These are phyloP conservation scores for Lepidurus couesii DNA, from an alignment of 1,140 invertebrate genomes.

Conservation along the genomic window DNA sequence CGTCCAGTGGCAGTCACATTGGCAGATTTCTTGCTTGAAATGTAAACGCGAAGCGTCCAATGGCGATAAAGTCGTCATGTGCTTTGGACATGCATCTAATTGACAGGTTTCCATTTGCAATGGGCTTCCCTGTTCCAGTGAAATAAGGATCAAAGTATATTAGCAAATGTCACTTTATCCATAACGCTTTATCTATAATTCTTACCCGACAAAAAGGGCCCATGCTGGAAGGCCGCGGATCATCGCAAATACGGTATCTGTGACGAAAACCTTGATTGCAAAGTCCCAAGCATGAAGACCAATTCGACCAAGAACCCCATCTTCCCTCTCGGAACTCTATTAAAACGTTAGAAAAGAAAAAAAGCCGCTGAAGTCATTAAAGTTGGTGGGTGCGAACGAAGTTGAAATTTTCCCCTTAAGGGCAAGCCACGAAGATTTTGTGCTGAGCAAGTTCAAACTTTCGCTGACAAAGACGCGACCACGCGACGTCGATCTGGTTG, in stretches of 20 bases:
- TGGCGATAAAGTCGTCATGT: background rate
- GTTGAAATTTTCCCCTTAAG: background rate
- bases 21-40: background rate
- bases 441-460: background rate
- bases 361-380: background rate
- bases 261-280: constrained; percentile 15
- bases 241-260: background rate
- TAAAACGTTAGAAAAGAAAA: background rate
- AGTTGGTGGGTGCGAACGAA: background rate
- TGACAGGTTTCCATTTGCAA: background rate
- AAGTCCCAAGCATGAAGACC: constrained; percentile 1
- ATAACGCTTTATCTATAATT: background rate
- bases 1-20: background rate
- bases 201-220: background rate
- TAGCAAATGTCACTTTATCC: too few species aligned
- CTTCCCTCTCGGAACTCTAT: background rate
- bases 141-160: too few species aligned
- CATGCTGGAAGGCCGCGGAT: background rate
- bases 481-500: background rate
- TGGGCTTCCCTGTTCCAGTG: background rate
- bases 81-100: background rate
- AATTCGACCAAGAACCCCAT: constrained; percentile 9
- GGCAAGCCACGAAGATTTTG: background rate
- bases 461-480: background rate
- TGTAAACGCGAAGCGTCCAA: background rate